Conservation (phyloP, 2,888 invertebrate species). For the Nephrocerus scutellatus region DNA sequence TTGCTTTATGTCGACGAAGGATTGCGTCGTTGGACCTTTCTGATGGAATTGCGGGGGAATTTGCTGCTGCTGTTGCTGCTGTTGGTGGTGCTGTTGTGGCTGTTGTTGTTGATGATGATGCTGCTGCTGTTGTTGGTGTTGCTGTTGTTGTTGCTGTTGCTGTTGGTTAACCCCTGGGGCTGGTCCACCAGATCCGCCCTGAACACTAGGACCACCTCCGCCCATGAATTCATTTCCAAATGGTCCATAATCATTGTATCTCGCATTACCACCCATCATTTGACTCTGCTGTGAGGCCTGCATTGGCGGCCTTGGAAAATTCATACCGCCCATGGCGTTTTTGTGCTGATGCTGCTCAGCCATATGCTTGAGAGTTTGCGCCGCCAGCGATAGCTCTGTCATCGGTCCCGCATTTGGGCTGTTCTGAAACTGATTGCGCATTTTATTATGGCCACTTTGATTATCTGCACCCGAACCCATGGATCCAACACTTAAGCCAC, state of each 20-base stretch:
- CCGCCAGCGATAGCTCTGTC: conserved; percentile 80
- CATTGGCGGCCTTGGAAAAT: conserved; percentile 49
- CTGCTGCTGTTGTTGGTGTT: conserved; percentile 34
- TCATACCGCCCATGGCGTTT: conserved; percentile 60
- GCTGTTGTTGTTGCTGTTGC: conserved; percentile 35
- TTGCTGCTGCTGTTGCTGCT: conserved; percentile 27
- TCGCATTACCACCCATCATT: conserved; percentile 42
- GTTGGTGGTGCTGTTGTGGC: conserved; percentile 39
- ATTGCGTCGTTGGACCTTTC: conserved; percentile 46
- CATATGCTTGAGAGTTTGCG: conserved; percentile 93
- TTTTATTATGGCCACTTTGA: conserved; percentile 28
- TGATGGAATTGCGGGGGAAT: conserved; percentile 44
- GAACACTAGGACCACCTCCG: conserved; percentile 21
- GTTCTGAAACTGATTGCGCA: conserved; percentile 37
- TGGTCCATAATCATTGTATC: conserved; percentile 57
- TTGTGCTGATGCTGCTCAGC: conserved; percentile 94
- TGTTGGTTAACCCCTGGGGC: no score
- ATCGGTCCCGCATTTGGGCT: conserved; percentile 40
- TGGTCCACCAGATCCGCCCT: conserved; percentile 39
- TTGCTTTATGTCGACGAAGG: conserved; percentile 53
- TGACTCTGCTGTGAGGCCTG: conserved; percentile 51
- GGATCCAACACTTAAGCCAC: conserved; percentile 23
- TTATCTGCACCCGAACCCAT: conserved; percentile 30
- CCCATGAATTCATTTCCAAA: conserved; percentile 51
- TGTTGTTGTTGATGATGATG: conserved; percentile 33